Base-by-base conservation (phyloP, 2,113 vertebrate genomes). In the Cyrtonyx montezumae region DNA sequence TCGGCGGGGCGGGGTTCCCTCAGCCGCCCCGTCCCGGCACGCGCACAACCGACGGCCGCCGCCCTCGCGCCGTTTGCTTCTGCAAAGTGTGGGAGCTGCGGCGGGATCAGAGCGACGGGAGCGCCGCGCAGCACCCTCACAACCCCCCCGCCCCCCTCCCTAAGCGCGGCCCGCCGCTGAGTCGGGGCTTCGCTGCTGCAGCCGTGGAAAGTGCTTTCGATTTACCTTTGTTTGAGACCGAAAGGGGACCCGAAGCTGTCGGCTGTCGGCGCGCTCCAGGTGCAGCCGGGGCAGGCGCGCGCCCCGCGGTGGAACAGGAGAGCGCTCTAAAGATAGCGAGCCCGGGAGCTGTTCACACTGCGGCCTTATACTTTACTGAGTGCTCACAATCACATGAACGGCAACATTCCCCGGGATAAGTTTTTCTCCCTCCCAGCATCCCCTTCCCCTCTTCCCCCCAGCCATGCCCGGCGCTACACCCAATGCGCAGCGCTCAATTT, bases 171-270 rank as follows among this genome's bases (percentile, higher is more conserved):
- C 40, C 40, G 40, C 40, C 40, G 40, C 28, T 36, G 42, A 93
- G 87, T 84, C 94, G 82, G 71, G 84, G 81, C 93, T 87, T 87
- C 59, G 45, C 7, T 43, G 81, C 70, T 91, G 95, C 94, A 93
- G 92, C 77, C 84, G 89, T 71, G 53, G 92, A 93, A 93, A 95
- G 82, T 94, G 49, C 56, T 91, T 94, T 96, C 94, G 96, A 94
- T 96, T 95, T 94, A 84, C 91, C 94, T 85, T 95, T 88, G 93
- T 91, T 37, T 30, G 79, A 94, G 71, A 93, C 84, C 93, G 71
- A 84, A 92, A 92, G 71, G 90, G 79, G 88, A 87, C 71, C 90
- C 61, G 71, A 74, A 88, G 71, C 56, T 77, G 68, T 94, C 84
- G 81, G 90, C 90, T 95, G 95, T 63, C 92, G 49, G 65, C 51